Base-by-base conservation (phyloP, 2,888 invertebrate species). In the Emmelina monodactyla region DNA sequence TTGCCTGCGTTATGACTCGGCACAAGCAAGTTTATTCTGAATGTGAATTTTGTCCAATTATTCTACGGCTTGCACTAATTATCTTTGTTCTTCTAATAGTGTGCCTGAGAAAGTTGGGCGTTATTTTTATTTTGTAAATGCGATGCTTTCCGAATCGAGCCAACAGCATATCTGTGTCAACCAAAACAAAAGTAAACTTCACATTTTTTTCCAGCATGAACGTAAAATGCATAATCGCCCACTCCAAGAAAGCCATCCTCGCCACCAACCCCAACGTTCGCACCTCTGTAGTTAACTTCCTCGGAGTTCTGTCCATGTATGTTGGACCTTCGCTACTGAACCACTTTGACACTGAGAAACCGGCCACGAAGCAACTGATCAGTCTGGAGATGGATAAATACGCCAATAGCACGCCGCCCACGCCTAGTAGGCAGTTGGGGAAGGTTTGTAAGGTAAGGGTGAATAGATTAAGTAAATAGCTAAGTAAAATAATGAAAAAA, bases 281-380 rank as follows among this genome's bases (percentile, higher is more conserved):
- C 1, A 87, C 88, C 0, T 84, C 93, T 0, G 88, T 88, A 0
- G 87, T 95, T 10, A 76, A 83, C 15, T 80, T 92, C 47, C 67
- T 90, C 1, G 92, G 94, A 1, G 86, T 87, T 0, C 75, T 95
- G 52, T 91, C 92, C 31, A 72, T 94, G 46, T 94, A 89, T 53
- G 87, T 92, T 76, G 94, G 95, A 0, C 85, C 87, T 10, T 80
- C 84, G 1, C 59, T 94, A 1, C 82, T 91, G 45, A 83, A 83
- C 51, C 89, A 91, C 57, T 93, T 95, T 51, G 94, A 94, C 47
- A 85, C 84, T 44, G 96, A 96, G 62, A 96, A 95, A 55, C 85
- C 92, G 0, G 88, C 91, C 0, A 72, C 95, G 1, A 84, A 88
- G 31, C 91, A 92, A 48, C 89, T 91, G 59, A 92, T 96, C 39